Base-by-base conservation (phyloP, 2,888 invertebrate species). In the Erebia epiphron region DNA sequence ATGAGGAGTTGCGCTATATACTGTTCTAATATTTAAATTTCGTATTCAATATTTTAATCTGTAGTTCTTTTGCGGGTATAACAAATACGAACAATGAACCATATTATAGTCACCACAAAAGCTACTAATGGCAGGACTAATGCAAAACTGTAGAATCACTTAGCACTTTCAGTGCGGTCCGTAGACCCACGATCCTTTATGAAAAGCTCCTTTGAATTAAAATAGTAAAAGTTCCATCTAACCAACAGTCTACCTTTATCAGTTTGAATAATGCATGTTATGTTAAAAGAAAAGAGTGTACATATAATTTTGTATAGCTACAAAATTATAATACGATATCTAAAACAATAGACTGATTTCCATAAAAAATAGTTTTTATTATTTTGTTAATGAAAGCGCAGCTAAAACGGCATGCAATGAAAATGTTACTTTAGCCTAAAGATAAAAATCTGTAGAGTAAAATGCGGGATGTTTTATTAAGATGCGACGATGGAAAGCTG, bases 181-280 rank as follows among this genome's bases (percentile, higher is more conserved):
- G 67, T 41, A 67, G 64, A 64, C 71, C 69, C 67, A 69, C 68
- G 63, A 70, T 71, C 70, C 60, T 64, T 72, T 70, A 71, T 67
- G 60, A 68, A 67, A 70, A 68, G 63, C 52, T 50, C 66, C 66
- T 71, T 71, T 71, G 16, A 54, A 41, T 41, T 64, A 54, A 35
- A 54, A 62, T 18, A 21, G 62, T 43, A 21, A 49, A 49, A 21
- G 43, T 16, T 8, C 14, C 21, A n/a, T 16, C 21, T 2, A 21
- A 49, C 62, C 18, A 21, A 49, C 49, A 62, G 14, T 18, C 2
- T 49, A 49, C 21, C 49, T 49, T 46, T 46, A 18, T 21, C 11
- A 13, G 46, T 10, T 41, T 58, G n/a, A 58, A 58, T 58, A 58
- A 58, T 58, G 35, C 58, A 58, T 58, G 10, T 14, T 4, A 21